These are phyloP conservation scores for Fratercula arctica DNA, from an alignment of 2,797 vertebrate genomes.

Conservation along the genomic window DNA sequence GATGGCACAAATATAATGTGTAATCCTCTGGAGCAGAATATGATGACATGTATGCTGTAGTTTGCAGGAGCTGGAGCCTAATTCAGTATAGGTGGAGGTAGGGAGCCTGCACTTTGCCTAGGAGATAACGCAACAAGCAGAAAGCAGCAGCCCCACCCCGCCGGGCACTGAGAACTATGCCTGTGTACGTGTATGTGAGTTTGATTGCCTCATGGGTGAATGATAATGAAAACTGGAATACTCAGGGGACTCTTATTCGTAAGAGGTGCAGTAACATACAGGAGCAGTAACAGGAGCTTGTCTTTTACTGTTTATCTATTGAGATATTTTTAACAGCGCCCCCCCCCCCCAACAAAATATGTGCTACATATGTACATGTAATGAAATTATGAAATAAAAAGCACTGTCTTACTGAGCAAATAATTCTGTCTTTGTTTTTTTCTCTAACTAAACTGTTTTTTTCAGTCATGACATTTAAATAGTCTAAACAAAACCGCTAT, in stretches of 20 bases:
- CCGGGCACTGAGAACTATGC: slow-evolving; percentile 1
- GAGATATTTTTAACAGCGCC: background rate
- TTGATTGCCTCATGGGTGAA: slow-evolving; percentile 46
- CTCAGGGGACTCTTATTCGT: background rate
- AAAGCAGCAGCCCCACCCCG: background rate
- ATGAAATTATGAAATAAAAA: slow-evolving; percentile 54
- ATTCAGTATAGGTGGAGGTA: background rate
- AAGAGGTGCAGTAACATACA: background rate
- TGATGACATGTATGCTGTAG: background rate
- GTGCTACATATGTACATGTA: background rate
- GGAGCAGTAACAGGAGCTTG: background rate
- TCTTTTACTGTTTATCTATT: background rate
- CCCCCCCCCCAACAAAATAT: background rate
- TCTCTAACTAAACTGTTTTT: background rate
- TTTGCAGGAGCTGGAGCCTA: background rate
- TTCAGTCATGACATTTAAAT: slow-evolving; percentile 15
- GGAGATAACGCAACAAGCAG: slow-evolving; percentile 23
- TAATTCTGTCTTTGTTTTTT: slow-evolving; percentile 9
- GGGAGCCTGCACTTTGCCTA: background rate
- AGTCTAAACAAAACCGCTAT: slow-evolving; percentile 14
- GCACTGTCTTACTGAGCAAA: background rate
- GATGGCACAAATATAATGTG: background rate
- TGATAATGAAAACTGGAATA: slow-evolving; percentile 47
- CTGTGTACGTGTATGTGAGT: background rate
- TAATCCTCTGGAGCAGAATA: background rate